phyloP scores from a whole-genome alignment of 2,888 invertebrate genomes.

The Hirtodrosophila duncani region DNA sequence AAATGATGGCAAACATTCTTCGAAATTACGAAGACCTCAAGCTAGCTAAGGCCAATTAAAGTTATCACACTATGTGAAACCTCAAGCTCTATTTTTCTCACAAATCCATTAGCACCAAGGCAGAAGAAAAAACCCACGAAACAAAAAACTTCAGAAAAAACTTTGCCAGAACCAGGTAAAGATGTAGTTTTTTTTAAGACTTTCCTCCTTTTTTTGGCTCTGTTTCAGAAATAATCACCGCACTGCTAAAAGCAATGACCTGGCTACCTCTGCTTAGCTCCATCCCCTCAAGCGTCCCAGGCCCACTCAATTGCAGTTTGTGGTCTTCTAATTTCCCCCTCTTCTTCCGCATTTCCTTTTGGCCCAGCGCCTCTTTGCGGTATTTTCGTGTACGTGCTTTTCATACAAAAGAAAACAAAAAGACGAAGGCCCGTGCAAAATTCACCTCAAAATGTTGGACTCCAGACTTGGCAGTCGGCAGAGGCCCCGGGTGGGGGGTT shows the following conservation, averaged over 20 bases:
- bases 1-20: too few species aligned
- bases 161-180: too few species aligned
- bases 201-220: constrained; percentile 5
- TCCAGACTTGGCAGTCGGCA: too few species aligned
- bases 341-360: constrained; percentile 8
- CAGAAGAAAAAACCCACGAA: not conserved
- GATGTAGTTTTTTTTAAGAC: constrained; percentile 3
- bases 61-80: too few species aligned
- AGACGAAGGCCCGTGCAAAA: not conserved
- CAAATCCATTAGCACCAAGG: not conserved
- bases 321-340: constrained; percentile 28
- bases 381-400: constrained; percentile 59
- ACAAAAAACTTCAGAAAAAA: constrained; percentile 45
- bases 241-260: constrained; percentile 62
- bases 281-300: constrained; percentile 12
- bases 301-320: constrained; percentile 31
- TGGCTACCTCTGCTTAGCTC: constrained; percentile 27
- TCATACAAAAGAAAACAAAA: constrained; percentile 44
- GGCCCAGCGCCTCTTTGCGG: constrained; percentile 47
- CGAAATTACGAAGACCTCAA: too few species aligned
- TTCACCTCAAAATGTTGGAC: not conserved
- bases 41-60: too few species aligned
- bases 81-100: too few species aligned
- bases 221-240: constrained; percentile 50
- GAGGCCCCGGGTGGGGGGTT: too few species aligned